These are phyloP conservation scores for Cyprinodon brontotheroides DNA, from an alignment of 2,113 vertebrate genomes.

Conservation along the genomic window DNA sequence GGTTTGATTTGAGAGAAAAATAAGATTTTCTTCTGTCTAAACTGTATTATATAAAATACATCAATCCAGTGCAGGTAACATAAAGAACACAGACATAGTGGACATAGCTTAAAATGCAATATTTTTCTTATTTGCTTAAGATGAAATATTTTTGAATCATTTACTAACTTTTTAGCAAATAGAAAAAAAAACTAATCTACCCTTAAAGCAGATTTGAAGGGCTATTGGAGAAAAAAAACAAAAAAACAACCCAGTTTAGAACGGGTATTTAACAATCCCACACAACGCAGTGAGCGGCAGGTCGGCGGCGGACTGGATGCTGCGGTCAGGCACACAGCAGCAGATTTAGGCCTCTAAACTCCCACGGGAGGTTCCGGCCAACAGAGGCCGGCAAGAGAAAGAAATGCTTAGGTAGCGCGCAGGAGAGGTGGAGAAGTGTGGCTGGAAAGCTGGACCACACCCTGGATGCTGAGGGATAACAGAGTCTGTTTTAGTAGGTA, in stretches of 20 bases:
- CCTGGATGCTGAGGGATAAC: constrained; percentile 44
- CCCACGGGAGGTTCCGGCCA: constrained; percentile 33
- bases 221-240: too few species aligned
- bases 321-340: constrained; percentile 35
- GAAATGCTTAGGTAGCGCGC: constrained; percentile 44
- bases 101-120: too few species aligned
- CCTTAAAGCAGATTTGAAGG: not conserved
- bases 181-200: not conserved
- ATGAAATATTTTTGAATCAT: too few species aligned
- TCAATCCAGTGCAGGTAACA: too few species aligned
- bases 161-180: not conserved
- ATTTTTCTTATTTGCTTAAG: too few species aligned
- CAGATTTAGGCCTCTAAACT: constrained; percentile 24
- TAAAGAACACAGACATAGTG: too few species aligned
- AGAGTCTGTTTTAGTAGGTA: constrained; percentile 12
- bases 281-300: constrained; percentile 33
- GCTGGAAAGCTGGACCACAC: constrained; percentile 41
- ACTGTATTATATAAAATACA: too few species aligned
- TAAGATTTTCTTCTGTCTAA: too few species aligned
- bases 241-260: constrained; percentile 18
- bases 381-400: constrained; percentile 20
- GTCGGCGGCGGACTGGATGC: constrained; percentile 22
- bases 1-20: too few species aligned
- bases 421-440: constrained; percentile 51
- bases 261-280: constrained; percentile 42